These are phyloP conservation scores for Masticophis lateralis DNA, from an alignment of 2,797 vertebrate species.

Conservation along the genomic window DNA sequence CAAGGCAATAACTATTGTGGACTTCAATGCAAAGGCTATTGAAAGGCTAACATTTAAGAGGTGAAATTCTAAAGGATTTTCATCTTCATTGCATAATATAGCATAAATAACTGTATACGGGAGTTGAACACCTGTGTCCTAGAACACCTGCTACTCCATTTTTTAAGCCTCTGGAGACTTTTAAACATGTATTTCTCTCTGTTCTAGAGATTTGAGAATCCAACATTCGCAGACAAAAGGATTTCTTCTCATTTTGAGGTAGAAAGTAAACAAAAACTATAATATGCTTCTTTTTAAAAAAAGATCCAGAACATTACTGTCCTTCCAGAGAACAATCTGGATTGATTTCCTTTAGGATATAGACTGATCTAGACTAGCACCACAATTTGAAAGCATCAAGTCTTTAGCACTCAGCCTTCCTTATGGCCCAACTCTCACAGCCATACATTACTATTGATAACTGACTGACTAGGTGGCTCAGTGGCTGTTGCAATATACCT, in stretches of 20 bases:
- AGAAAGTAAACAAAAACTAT: neutral
- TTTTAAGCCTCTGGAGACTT: neutral
- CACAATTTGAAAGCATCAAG: neutral
- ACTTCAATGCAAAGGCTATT: neutral
- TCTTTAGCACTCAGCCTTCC: neutral
- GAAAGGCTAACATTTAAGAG: neutral
- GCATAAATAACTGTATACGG: neutral
- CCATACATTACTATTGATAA: neutral
- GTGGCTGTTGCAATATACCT: no score
- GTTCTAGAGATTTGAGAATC: neutral
- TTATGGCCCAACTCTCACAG: neutral
- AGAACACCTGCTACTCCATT: neutral
- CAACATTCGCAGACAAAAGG: neutral
- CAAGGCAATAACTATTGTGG: neutral
- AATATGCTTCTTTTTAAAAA: neutral
- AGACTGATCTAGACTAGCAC: neutral
- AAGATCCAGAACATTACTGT: neutral
- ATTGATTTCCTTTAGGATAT: neutral
- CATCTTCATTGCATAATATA: neutral
- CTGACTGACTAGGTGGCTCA: no score
- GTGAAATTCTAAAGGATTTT: neutral
- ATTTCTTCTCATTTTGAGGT: neutral
- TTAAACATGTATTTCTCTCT: neutral
- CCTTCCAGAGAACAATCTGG: neutral
- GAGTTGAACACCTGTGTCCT: neutral